Base-by-base conservation (phyloP, 2,797 vertebrate genomes). In the Malacoctenus gilli region DNA sequence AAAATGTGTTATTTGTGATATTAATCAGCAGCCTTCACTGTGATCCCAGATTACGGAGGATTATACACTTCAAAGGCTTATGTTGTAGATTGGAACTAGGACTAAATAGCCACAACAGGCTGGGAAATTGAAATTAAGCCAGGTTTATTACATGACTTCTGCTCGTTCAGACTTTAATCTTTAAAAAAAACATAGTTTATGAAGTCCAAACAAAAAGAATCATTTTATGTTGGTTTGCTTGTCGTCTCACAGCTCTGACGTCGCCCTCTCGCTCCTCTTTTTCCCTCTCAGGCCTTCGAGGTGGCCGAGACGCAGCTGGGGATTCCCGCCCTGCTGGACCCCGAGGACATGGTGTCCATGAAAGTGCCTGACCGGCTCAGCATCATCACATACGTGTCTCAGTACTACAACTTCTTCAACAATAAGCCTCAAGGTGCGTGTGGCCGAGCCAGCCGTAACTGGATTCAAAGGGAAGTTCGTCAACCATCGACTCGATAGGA, bases 291-390 rank as follows among this genome's bases (percentile, higher is more conserved):
- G 91, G 92, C 91, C 0, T 92, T 99, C 79, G 95, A 98, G 59
- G 83, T 96, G 85, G 96, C 97, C 0, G 96, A 99, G 86, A 85
- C 86, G 25, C 93, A 98, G 80, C 85, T 99, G 80, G 96, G 95
- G 25, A 99, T 99, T 71, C 97, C 97, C 1, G 95, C 97, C 18
- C 86, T 99, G 59, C 87, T 99, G 82, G 97, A 99, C 85, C 91
- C 97, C 52, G 94, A 90, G 13, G 97, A 99, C 82, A 98, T 99
- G 96, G 97, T 98, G 71, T 95, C 95, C 57, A 98, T 98, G 97
- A 93, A 89, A 60, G 93, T 98, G 35, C 97, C 97, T 0, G 97
- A 99, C 83, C 93, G 97, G 43, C 94, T 99, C 42, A 99, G 97
- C 85, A 85, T 99, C 81, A 98, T 99, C 89, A 99, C 97, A 42